phyloP scores from a whole-genome alignment of 2,797 vertebrate species.

The Arrhamphus sclerolepis region DNA sequence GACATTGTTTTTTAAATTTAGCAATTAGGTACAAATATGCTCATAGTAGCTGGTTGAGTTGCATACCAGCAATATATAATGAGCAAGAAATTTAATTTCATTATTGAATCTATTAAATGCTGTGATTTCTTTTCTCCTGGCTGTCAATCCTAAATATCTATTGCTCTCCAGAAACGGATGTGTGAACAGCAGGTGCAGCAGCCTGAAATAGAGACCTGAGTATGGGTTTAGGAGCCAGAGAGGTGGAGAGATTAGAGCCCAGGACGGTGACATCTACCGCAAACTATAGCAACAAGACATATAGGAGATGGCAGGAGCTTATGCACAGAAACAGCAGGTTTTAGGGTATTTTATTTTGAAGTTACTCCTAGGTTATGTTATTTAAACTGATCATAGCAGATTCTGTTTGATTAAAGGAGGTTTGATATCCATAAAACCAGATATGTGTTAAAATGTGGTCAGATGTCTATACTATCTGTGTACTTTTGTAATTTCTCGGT shows the following conservation, averaged over 20 bases:
- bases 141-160: conserved; percentile 58
- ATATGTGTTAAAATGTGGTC: no score
- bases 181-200: conserved; percentile 78
- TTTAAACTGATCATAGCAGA: no score
- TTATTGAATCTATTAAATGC: conserved; percentile 23
- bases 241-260: conserved; percentile 43
- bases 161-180: conserved; percentile 66
- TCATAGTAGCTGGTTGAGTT: no score
- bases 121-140: conserved; percentile 25
- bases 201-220: conserved; percentile 78
- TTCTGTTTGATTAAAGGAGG: no score
- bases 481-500: no score
- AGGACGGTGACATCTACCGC: conserved; percentile 30
- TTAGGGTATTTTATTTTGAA: no score
- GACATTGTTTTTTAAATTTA: no score
- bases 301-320: conserved; percentile 3
- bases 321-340: background rate
- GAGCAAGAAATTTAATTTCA: conserved; percentile 20
- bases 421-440: no score
- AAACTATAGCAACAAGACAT: conserved; percentile 21
- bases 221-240: conserved; percentile 65
- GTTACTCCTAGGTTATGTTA: no score
- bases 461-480: no score
- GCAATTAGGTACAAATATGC: no score
- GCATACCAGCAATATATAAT: no score